Conservation (phyloP, 2,797 vertebrate species). For the Allobates femoralis region DNA sequence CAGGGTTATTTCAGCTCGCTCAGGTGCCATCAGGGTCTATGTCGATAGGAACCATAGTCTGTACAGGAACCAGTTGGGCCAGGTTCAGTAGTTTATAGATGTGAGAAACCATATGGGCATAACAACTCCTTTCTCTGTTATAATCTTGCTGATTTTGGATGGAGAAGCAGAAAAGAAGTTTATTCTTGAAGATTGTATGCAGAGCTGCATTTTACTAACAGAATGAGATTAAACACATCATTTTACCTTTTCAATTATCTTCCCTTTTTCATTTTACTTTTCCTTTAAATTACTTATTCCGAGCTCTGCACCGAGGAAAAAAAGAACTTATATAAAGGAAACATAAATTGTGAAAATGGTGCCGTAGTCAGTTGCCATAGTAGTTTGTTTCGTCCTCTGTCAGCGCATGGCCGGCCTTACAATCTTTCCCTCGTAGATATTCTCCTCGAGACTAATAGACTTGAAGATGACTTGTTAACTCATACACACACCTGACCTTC, state of each 20-base stretch:
- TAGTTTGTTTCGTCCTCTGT: background rate
- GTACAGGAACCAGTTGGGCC: too few relatives aligned
- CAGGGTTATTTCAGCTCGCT: too few relatives aligned
- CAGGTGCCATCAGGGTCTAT: too few relatives aligned
- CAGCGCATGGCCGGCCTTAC: background rate
- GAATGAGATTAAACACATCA: background rate
- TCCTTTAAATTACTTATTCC: background rate
- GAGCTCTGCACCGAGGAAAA: background rate
- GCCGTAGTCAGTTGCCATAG: background rate
- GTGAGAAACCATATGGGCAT: too few relatives aligned
- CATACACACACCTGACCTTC: slow-evolving; percentile 50
- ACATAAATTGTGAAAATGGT: slow-evolving; percentile 1
- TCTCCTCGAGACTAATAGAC: background rate
- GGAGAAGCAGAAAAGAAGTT: background rate
- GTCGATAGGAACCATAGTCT: too few relatives aligned
- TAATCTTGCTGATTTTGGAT: background rate
- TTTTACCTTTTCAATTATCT: background rate
- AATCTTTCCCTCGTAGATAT: background rate
- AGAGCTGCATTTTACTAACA: background rate
- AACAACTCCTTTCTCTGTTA: background rate
- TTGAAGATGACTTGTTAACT: slow-evolving; percentile 16
- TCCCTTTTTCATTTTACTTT: background rate
- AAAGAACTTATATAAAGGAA: background rate
- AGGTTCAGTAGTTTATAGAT: too few relatives aligned
- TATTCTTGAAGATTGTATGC: background rate